Base-by-base conservation (phyloP, 1,140 invertebrate species). In the Drosophila parabipectinata region DNA sequence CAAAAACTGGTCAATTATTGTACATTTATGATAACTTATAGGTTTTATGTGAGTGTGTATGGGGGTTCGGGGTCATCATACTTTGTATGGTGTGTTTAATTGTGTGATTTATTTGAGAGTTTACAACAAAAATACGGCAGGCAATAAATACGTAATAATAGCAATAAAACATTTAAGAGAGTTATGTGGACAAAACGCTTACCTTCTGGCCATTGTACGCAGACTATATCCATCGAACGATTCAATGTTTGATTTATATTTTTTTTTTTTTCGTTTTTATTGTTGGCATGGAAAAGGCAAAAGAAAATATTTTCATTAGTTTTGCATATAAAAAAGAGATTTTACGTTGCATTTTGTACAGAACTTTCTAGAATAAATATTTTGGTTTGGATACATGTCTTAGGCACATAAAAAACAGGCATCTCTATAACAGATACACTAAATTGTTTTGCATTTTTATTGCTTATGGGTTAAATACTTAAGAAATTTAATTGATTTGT, bases 201-300 rank as follows among this genome's bases (percentile, higher is more conserved):
- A 96, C 95, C 95, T 95, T 96, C 96, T 81, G 96, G 95, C 96
- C 96, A 97, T 92, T 96, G 96, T 91, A 97, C 96, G 93, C 96
- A 96, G 91, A 97, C 96, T 95, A 95, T 91, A 45, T 91, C 60
- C 68, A 39, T 47, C 95, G 94, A 95, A 92, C 92, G 92, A 79
- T 62, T 55, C 57, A 55, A 55, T 55, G 39, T 61, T 68, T 59
- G 15, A 48, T 59, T n/a, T 52, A 50, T 34, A 66, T 68, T 60
- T 74, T 45, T 73, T 62, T 21, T 21, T 21, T 2, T 21, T 21
- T 21, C 32, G 61, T 71, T 58, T 50, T 48, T 45, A 18, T 77
- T 52, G 48, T 52, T 56, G 83, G 90, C 90, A 91, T 83, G 60
- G 58, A 80, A 90, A 85, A 79, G 72, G 68, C 50, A 80, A 88